These are phyloP conservation scores for Lasioglossum calceatum DNA, from an alignment of 2,888 invertebrate species.

Conservation along the genomic window DNA sequence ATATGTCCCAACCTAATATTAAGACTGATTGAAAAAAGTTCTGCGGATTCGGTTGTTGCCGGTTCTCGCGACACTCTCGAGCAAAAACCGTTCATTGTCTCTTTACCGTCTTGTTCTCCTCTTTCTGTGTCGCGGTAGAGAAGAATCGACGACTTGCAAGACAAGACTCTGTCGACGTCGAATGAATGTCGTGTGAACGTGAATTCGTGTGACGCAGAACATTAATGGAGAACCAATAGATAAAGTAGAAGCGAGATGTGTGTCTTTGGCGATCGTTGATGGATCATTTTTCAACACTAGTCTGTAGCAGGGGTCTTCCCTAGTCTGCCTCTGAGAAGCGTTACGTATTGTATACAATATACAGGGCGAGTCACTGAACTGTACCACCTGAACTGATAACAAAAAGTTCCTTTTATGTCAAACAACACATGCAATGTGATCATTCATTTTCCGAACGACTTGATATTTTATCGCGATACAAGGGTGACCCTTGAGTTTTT, in stretches of 20 bases:
- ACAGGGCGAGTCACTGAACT: not conserved
- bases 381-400: not conserved
- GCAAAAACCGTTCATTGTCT: not conserved
- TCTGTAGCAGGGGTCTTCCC: conserved; percentile 60
- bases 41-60: not conserved
- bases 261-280: conserved; percentile 63
- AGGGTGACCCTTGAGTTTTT: not conserved
- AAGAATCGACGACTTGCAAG: not conserved
- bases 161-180: conserved; percentile 30
- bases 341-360: conserved; percentile 2
- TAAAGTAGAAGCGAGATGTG: conserved; percentile 57
- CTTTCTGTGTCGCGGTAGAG: not conserved
- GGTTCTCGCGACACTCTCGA: not conserved
- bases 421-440: not conserved
- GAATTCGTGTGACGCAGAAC: conserved; percentile 60
- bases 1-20: not conserved
- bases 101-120: not conserved
- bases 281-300: conserved; percentile 62
- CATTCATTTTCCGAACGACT: not conserved
- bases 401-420: not conserved
- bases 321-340: conserved; percentile 41
- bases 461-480: not conserved
- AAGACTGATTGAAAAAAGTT: not conserved
- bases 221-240: conserved; percentile 53
- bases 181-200: conserved; percentile 58